Evolutionary conservation across 2,888 invertebrate genomes (phyloP).

Genomic region (Drosophila vallismaia): DNA sequence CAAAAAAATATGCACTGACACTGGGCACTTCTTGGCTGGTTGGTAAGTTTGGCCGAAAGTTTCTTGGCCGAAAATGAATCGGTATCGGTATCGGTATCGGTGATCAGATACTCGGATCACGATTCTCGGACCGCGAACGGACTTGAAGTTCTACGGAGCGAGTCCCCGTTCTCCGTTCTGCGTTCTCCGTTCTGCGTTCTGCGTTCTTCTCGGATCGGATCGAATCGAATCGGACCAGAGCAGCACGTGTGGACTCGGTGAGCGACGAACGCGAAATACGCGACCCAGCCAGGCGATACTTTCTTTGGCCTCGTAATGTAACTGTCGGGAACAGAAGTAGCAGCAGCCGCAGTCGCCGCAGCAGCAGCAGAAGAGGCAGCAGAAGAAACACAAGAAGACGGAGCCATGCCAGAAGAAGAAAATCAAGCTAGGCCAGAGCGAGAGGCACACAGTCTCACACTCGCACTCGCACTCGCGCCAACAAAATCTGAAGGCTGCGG

Average conservation of each 20-base stretch:
- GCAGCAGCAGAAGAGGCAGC: constrained; percentile 31
- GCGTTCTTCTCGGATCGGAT: constrained; percentile 5
- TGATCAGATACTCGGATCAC: constrained; percentile 10
- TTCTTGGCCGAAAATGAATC: constrained; percentile 6
- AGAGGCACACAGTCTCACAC: constrained; percentile 13
- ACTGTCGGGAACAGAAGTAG: constrained; percentile 72
- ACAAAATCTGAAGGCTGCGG: constrained; percentile 14
- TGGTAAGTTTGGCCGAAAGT: constrained; percentile 1
- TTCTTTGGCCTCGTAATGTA: constrained; percentile 83
- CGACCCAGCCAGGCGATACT: constrained; percentile 80
- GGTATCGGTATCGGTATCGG: not conserved
- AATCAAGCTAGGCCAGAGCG: constrained; percentile 15
- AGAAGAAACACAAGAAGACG: not conserved
- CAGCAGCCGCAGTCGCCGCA: constrained; percentile 31
- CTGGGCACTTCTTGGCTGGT: constrained; percentile 35
- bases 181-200: constrained; percentile 9
- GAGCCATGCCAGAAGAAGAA: constrained; percentile 2
- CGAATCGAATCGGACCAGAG: constrained; percentile 60
- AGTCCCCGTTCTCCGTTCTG: constrained; percentile 2
- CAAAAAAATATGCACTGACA: constrained; percentile 61
- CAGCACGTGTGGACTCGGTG: constrained; percentile 83
- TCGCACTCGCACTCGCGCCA: constrained; percentile 6
- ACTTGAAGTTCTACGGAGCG: constrained; percentile 27
- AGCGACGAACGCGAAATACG: constrained; percentile 84
- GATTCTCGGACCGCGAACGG: constrained; percentile 20